Conservation (phyloP, 2,797 vertebrate species). For the Manis pentadactyla region DNA sequence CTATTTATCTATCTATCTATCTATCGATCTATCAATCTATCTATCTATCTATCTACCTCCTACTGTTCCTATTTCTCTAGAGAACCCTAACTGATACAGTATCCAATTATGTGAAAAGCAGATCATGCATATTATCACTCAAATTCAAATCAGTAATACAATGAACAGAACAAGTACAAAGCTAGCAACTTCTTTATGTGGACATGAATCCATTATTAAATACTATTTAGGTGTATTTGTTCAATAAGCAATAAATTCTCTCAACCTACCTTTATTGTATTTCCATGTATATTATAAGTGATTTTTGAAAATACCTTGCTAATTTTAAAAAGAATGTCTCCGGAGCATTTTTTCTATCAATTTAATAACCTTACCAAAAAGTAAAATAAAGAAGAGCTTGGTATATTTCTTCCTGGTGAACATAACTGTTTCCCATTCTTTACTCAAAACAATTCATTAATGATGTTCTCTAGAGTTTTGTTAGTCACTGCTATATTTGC, state of each 20-base stretch:
- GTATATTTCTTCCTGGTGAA: background rate
- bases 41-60: background rate
- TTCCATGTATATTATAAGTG: background rate
- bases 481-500: background rate
- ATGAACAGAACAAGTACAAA: background rate
- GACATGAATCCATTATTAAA: background rate
- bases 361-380: background rate
- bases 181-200: background rate
- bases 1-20: background rate
- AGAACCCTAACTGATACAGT: background rate
- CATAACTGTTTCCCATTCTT: background rate
- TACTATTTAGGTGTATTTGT: background rate
- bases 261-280: background rate
- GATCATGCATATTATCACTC: background rate
- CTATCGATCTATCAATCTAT: background rate
- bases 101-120: background rate
- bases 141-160: background rate
- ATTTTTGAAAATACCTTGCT: background rate
- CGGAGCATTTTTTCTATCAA: background rate
- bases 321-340: background rate
- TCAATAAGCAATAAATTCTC: slow-evolving; percentile 14
- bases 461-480: background rate
- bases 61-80: background rate
- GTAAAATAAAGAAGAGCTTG: background rate
- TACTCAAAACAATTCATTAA: background rate